A percentile compares a stretch with the other conserved stretches of the same genome.
Conservation (phyloP, 1,140 invertebrate species). For the Bombyx mandarina region DNA sequence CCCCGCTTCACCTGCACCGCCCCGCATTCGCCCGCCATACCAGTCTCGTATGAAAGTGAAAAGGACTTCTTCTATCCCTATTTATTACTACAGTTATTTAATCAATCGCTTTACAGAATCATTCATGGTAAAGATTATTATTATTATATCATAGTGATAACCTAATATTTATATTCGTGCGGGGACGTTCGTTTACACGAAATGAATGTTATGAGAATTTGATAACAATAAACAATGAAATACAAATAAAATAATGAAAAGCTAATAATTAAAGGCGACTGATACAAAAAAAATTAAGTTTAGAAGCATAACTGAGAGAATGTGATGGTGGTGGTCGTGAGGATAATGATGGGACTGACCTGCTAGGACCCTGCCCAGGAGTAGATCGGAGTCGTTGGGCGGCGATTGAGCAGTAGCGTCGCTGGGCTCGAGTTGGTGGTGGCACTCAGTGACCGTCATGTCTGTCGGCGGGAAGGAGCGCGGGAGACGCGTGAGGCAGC, state of each 20-base stretch:
- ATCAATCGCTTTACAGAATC: constrained; percentile 7
- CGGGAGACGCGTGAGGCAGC: constrained; percentile 49
- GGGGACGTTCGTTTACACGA: not conserved
- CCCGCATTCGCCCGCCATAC: constrained; percentile 16
- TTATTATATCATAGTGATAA: constrained; percentile 2
- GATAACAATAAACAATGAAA: not conserved
- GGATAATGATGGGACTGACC: constrained; percentile 45
- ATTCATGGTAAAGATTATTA: not conserved
- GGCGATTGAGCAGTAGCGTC: constrained; percentile 20
- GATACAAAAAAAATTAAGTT: no score
- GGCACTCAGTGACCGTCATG: constrained; percentile 63
- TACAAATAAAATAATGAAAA: no score
- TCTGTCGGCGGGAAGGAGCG: constrained; percentile 21
- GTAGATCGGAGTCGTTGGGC: constrained; percentile 66
- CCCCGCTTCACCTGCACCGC: constrained; percentile 22
- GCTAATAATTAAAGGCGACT: no score
- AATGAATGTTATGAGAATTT: constrained; percentile 2
- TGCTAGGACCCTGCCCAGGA: constrained; percentile 73
- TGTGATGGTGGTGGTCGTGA: no score
- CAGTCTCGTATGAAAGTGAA: constrained; percentile 62
- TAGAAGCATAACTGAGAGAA: no score
- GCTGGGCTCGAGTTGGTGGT: constrained; percentile 25
- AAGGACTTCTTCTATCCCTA: constrained; percentile 42
- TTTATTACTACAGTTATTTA: constrained; percentile 14
- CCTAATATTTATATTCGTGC: not conserved